phyloP scores from a whole-genome alignment of 1,140 invertebrate genomes.

The Batillaria attramentaria region DNA sequence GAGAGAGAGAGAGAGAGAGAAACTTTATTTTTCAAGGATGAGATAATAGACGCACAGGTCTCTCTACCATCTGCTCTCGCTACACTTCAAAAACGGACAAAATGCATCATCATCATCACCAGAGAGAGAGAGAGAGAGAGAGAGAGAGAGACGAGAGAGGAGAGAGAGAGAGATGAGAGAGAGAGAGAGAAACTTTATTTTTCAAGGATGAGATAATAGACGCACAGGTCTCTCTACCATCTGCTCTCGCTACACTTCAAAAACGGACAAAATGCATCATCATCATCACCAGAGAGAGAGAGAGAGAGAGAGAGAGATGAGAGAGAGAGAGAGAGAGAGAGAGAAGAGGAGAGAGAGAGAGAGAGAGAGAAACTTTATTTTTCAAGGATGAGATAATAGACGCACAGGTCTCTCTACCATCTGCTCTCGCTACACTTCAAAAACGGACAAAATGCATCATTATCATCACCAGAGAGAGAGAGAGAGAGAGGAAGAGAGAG shows the following conservation, averaged over 20 bases:
- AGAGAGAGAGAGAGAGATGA: not conserved
- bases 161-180: not conserved
- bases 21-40: not conserved
- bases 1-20: not conserved
- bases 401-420: too few relatives aligned
- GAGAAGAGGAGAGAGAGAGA: not conserved
- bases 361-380: too few relatives aligned
- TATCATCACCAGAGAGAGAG: too few relatives aligned
- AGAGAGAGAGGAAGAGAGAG: constrained; percentile 8
- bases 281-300: not conserved
- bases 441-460: too few relatives aligned
- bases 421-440: too few relatives aligned
- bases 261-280: not conserved
- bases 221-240: too few relatives aligned
- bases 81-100: too few relatives aligned
- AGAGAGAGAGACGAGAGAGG: not conserved
- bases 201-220: not conserved
- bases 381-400: too few relatives aligned
- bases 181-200: not conserved
- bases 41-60: constrained; percentile 9
- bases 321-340: constrained; percentile 12
- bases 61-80: too few relatives aligned
- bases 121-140: not conserved
- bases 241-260: too few relatives aligned
- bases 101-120: not conserved